A percentile compares a stretch with the other conserved stretches of the same genome.
Conservation (phyloP, 2,888 invertebrate species). For the Seira sanloemensis region DNA sequence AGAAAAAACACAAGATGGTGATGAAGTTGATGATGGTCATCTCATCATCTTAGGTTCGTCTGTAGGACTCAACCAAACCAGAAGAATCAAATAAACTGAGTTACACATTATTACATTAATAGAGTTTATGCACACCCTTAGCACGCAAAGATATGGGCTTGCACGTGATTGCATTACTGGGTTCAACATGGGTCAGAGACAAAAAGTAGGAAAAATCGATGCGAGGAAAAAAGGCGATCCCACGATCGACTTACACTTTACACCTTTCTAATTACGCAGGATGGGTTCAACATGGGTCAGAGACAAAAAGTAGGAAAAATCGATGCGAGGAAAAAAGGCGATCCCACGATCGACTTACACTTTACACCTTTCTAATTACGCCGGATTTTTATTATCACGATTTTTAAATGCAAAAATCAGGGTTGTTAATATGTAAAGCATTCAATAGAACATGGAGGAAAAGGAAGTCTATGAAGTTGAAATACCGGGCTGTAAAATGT, state of each 20-base stretch:
- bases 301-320: background rate
- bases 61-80: slow-evolving; percentile 34
- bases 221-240: background rate
- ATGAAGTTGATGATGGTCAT: slow-evolving; percentile 40
- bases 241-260: background rate
- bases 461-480: no score
- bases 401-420: no score
- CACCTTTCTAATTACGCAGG: background rate
- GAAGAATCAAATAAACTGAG: slow-evolving; percentile 43
- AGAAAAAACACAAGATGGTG: slow-evolving; percentile 17
- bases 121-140: slow-evolving; percentile 7
- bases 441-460: no score
- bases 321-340: background rate
- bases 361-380: background rate
- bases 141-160: background rate
- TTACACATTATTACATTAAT: slow-evolving; percentile 35
- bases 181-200: slow-evolving; percentile 5
- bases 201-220: background rate
- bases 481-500: no score
- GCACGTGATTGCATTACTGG: background rate
- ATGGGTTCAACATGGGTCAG: background rate
- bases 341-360: background rate
- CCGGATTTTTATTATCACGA: no score
- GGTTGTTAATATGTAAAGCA: no score
- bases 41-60: slow-evolving; percentile 18